These are phyloP conservation scores for Byasa hedistus DNA, from an alignment of 2,888 invertebrate species.

Conservation along the genomic window DNA sequence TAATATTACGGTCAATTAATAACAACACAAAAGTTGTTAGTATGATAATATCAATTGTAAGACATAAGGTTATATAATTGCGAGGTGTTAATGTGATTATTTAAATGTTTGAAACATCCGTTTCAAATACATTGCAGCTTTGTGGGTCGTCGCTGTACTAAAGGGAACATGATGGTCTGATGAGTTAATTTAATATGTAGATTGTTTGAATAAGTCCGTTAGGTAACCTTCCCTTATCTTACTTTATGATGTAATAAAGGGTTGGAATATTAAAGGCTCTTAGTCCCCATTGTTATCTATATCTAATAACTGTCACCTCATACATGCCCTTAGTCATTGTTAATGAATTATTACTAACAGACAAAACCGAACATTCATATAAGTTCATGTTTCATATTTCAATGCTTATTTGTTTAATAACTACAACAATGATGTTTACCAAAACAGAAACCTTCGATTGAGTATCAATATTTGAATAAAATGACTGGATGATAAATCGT, in stretches of 20 bases:
- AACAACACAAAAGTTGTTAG: too few relatives aligned
- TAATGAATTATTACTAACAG: slow-evolving; percentile 8
- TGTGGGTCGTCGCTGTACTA: neutral
- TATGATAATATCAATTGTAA: too few relatives aligned
- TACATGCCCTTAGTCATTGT: neutral
- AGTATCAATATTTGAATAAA: too few relatives aligned
- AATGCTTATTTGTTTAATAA: neutral
- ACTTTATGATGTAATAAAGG: slow-evolving; percentile 16
- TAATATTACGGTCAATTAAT: too few relatives aligned
- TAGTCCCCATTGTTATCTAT: slow-evolving; percentile 14
- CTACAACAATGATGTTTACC: too few relatives aligned
- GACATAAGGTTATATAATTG: neutral
- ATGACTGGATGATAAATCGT: too few relatives aligned
- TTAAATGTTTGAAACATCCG: neutral
- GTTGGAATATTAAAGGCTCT: slow-evolving; percentile 19
- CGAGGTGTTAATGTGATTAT: neutral
- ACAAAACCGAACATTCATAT: neutral
- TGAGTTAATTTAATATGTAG: slow-evolving; percentile 20
- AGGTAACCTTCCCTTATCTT: slow-evolving; percentile 11
- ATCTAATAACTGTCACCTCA: slow-evolving; percentile 13
- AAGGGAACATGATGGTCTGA: neutral
- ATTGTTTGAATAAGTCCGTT: slow-evolving; percentile 15
- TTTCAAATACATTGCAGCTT: neutral
- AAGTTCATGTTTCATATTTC: neutral
- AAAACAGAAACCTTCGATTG: too few relatives aligned